Evolutionary conservation across 2,888 invertebrate genomes (phyloP).

Genomic region (Ormyrus pomaceus): DNA sequence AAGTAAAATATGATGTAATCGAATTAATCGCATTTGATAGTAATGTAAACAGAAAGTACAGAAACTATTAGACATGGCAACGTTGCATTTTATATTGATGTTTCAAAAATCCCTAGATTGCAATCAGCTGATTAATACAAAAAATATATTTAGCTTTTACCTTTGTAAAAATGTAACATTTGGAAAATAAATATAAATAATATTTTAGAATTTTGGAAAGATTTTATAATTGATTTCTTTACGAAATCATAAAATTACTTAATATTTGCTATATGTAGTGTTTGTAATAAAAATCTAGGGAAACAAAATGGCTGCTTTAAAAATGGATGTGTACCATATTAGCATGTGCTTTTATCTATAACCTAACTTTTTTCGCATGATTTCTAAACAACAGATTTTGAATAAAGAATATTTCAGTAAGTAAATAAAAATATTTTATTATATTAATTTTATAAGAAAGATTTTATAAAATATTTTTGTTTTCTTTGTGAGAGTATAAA

Average conservation of each 20-base stretch:
- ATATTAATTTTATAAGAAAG: not conserved
- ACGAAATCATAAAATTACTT: not conserved
- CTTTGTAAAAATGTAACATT: not conserved
- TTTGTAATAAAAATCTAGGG: not conserved
- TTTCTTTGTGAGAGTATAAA: not conserved
- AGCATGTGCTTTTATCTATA: no score
- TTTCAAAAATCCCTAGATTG: constrained; percentile 32
- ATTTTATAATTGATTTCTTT: not conserved
- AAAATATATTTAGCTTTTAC: not conserved
- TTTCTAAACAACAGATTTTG: not conserved
- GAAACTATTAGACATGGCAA: constrained; percentile 23
- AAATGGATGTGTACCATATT: no score
- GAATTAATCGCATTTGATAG: not conserved
- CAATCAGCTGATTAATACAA: constrained; percentile 31
- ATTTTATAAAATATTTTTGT: not conserved
- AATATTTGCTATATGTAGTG: not conserved
- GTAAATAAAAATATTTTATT: not conserved
- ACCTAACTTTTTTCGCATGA: no score
- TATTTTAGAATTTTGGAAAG: not conserved
- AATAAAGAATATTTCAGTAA: not conserved
- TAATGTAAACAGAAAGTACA: not conserved
- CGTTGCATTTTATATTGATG: constrained; percentile 9
- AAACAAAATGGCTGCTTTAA: no score
- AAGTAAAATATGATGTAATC: not conserved
- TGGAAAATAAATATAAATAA: not conserved